Base-by-base conservation (phyloP, 2,797 vertebrate genomes). In the Gadopsis bispinosus region DNA sequence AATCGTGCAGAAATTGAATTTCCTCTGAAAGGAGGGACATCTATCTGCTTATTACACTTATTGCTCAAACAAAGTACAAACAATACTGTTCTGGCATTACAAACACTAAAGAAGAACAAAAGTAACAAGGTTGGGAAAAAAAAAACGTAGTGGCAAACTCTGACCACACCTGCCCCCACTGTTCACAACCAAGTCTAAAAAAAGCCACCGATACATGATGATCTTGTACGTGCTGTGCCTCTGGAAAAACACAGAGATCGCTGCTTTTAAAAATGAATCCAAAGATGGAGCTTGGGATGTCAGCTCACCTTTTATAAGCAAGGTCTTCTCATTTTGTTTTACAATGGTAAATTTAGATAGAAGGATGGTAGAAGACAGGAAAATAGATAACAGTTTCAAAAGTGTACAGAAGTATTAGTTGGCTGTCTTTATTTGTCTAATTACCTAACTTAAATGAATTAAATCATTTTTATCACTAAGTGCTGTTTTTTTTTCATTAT, bases 291-390 rank as follows among this genome's bases (percentile, higher is more conserved):
- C 4, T 2, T 19, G 9, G 59, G 20, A 35, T 60, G 16, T 55
- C 7, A 20, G 43, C 53, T 43, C 4, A 59, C n/a, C 29, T 73
- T 71, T 67, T 75, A 14, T 47, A 10, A 73, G 41, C 12, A 10
- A 61, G 17, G 33, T 16, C n/a, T 39, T 72, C 54, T 53, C 7
- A 41, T 68, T 54, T 56, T 73, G 37, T n/a, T 66, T 16, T 64
- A 73, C 31, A 54, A 41, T 14, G 3, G 19, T 51, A 62, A 12
- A 17, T 2, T 13, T 1, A 31, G 19, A 59, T 16, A n/a, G 31
- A 60, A 31, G 22, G 4, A 20, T 13, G 14, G 43, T 37, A 69
- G 22, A 43, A 8, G 39, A 19, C 39, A 54, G 3, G 5, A 39
- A 8, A 29, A 50, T 9, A 59, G 39, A 7, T 7, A 69, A 10